A percentile compares a stretch with the other conserved stretches of the same genome.
Conservation (phyloP, 1,140 invertebrate genomes). For the Papilio helenus region DNA sequence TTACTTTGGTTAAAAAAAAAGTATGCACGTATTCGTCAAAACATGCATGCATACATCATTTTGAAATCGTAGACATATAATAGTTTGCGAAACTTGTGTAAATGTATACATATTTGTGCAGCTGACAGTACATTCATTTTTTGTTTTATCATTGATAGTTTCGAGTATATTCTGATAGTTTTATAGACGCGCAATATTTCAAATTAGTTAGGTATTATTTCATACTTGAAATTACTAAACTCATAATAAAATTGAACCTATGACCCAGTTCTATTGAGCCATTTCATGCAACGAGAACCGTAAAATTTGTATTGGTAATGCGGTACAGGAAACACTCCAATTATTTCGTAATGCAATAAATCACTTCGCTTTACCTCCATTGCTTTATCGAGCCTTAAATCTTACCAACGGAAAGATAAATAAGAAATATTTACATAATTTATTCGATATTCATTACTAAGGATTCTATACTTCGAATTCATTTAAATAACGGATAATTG, state of each 20-base stretch:
- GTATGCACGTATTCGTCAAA: too few relatives aligned
- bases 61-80: too few relatives aligned
- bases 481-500: not conserved
- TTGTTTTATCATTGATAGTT: too few relatives aligned
- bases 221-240: not conserved
- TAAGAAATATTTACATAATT: slow-evolving; percentile 33
- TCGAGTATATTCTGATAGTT: too few relatives aligned
- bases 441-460: not conserved
- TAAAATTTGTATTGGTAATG: slow-evolving; percentile 16
- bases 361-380: slow-evolving; percentile 25
- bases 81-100: too few relatives aligned
- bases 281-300: not conserved
- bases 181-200: too few relatives aligned
- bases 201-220: not conserved
- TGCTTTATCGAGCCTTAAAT: slow-evolving; percentile 23
- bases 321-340: slow-evolving; percentile 19
- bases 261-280: slow-evolving; percentile 1
- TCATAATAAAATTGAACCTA: not conserved
- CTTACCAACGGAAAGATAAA: slow-evolving; percentile 22
- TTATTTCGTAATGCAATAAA: slow-evolving; percentile 30
- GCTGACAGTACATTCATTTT: too few relatives aligned
- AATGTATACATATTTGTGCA: too few relatives aligned
- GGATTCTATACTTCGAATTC: not conserved
- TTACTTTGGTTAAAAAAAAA: too few relatives aligned
- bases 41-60: too few relatives aligned